Evolutionary conservation across 2,888 invertebrate species (phyloP), one percentile per base, ranked within the genome.

Genomic region (Tanaodytes sp.): DNA sequence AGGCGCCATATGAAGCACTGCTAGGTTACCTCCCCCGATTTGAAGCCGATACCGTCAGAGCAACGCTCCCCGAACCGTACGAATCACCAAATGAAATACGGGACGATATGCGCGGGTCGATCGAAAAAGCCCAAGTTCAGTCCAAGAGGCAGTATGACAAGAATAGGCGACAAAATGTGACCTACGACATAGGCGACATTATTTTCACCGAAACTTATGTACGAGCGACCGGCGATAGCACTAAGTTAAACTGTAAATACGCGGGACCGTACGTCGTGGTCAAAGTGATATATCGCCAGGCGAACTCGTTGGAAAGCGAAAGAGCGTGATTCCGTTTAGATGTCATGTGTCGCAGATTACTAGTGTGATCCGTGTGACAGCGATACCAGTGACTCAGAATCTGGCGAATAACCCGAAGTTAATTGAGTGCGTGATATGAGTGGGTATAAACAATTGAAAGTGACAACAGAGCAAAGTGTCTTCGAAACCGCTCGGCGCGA

Each of bases 221-320:
- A 1, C 16, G 5, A 19, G 18, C 19, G 12, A 36, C 76, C 5
- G 15, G 43, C 1, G 37, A 58, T 3, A 77, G 77, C 59, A 14
- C 74, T 6, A 69, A 75, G 14, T 76, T 76, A 2, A 15, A 71
- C 20, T 62, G 23, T 5, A 30, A 16, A 16, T 75, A 74, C 46
- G 14, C 19, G 1, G 48, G 48, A 12, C 48, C 48, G 4, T 48
- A 19, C 19, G 36, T 48, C 1, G 48, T 48, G 4, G 1, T 19
- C 1, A 11, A 36, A 14, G 19, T 12, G 12, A 2, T 48, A 5
- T 20, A 33, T 9, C 1, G 12, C 1, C 33, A 48, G 12, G 20
- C 14, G n/a, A 36, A 48, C 36, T 19, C 9, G 2, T 19, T 48
- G 19, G 8, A 12, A 8, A 48, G 6, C 19, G 12, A 3, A 36